Evolutionary conservation across 2,113 vertebrate species (phyloP), one percentile per base, ranked within the genome.

Genomic region (Myotis yumanensis): DNA sequence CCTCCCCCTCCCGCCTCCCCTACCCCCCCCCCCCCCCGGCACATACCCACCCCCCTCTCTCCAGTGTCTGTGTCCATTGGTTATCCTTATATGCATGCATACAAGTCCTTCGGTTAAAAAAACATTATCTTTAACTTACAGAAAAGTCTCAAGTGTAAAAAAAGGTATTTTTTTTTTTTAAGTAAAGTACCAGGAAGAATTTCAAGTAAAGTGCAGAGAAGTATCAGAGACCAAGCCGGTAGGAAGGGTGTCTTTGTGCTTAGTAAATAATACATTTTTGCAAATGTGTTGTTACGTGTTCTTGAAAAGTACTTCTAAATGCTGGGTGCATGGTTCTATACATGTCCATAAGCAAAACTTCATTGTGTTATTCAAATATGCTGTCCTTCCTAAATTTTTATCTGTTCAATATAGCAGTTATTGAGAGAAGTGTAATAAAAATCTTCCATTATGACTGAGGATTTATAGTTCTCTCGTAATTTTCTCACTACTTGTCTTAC

Each of bases 241-340:
- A 84, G 35, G 90, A 87, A 68, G 17, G 15, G 20, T 22, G 18
- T 30, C 66, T 91, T 91, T 32, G 0, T 68, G 62, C 25, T 40
- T 59, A 11, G 40, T 51, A 90, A 91, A 91, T 76, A 66, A 48
- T 35, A 48, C 37, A 46, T 37, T 75, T 93, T 91, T 81, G 17
- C n/a, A 93, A 80, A 73, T 77, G 30, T 57, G 54, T 57, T 14
- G 80, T 37, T 86, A 16, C 15, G 32, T 69, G 32, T 83, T 69
- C 66, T 87, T 90, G 57, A n/a, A 81, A 88, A 76, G 11, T 81
- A 62, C 76, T 79, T 92, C 46, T 91, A 77, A 71, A 51, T 69
- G 20, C 28, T 81, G 17, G 3, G 9, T 35, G 32, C 52, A 57
- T 71, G 5, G 7, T 52, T 88, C 57, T 75, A 11, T 81, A 76